Percentiles rank a stretch among this genome's conserved stretches.
Conservation (phyloP, 2,888 invertebrate genomes). For the Sminthurides aquaticus region DNA sequence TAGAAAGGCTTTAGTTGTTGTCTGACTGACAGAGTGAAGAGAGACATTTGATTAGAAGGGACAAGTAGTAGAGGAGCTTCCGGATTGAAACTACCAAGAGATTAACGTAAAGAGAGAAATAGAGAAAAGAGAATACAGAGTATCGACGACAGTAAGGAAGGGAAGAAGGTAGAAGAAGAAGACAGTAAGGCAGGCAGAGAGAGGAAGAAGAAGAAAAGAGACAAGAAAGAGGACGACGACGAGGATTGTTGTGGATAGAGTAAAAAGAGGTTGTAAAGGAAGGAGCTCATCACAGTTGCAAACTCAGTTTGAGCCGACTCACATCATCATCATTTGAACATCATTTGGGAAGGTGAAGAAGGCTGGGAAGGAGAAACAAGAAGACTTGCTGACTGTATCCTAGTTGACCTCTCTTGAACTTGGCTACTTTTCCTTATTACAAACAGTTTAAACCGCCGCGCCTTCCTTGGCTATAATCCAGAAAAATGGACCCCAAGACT, state of each 20-base stretch:
- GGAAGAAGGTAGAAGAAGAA: not conserved
- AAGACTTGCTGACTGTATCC: constrained; percentile 11
- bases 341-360: not conserved
- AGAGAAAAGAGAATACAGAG: constrained; percentile 1
- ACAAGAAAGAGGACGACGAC: not conserved
- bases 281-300: constrained; percentile 1
- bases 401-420: constrained; percentile 26
- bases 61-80: too few species aligned
- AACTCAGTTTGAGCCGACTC: constrained; percentile 1
- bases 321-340: too few species aligned
- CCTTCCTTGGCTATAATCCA: constrained; percentile 22
- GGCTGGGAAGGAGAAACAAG: too few species aligned
- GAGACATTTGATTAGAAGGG: too few species aligned
- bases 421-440: constrained; percentile 11
- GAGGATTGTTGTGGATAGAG: not conserved
- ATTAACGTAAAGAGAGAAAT: constrained; percentile 8
- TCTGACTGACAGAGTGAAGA: too few species aligned
- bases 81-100: too few species aligned
- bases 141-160: not conserved
- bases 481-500: constrained; percentile 39
- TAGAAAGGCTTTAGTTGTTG: too few species aligned
- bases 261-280: not conserved
- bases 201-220: constrained; percentile 3
- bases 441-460: constrained; percentile 4
- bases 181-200: not conserved